Evolutionary conservation across 2,113 vertebrate species (phyloP).

Genomic region (Epinephelus cyanopodus): DNA sequence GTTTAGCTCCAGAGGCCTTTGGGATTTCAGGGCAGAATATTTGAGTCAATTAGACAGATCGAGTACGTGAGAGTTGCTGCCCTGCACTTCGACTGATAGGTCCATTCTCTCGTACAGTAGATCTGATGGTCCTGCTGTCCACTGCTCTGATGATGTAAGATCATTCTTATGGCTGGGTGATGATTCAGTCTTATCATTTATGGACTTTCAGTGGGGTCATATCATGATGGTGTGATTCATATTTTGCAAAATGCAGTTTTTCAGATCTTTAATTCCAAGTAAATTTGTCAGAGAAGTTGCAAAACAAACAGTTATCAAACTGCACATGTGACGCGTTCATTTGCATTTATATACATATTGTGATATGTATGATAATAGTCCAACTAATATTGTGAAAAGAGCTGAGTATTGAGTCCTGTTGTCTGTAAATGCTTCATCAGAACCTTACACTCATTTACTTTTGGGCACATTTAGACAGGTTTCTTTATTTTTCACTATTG

Average conservation of each 20-base stretch:
- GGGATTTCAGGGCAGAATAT: constrained; percentile 60
- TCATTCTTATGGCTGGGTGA: neutral
- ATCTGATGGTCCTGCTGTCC: neutral
- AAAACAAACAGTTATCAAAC: neutral
- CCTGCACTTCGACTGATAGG: constrained; percentile 17
- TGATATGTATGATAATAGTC: too few species aligned
- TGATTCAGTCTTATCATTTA: neutral
- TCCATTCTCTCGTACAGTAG: neutral
- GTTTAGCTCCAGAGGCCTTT: constrained; percentile 40
- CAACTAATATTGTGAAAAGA: neutral
- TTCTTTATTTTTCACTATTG: neutral
- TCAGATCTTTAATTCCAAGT: neutral
- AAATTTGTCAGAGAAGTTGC: neutral
- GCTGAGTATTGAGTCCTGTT: neutral
- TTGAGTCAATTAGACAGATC: constrained; percentile 67
- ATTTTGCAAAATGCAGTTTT: neutral
- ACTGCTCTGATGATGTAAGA: neutral
- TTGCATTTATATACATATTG: neutral
- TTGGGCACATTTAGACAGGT: neutral
- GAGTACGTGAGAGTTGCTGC: constrained; percentile 37
- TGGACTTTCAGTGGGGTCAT: neutral
- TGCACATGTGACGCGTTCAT: neutral
- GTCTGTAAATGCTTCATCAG: neutral
- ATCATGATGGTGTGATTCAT: neutral
- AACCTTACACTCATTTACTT: neutral